phyloP scores from a whole-genome alignment of 2,888 invertebrate species.

The Melolontha melolontha region DNA sequence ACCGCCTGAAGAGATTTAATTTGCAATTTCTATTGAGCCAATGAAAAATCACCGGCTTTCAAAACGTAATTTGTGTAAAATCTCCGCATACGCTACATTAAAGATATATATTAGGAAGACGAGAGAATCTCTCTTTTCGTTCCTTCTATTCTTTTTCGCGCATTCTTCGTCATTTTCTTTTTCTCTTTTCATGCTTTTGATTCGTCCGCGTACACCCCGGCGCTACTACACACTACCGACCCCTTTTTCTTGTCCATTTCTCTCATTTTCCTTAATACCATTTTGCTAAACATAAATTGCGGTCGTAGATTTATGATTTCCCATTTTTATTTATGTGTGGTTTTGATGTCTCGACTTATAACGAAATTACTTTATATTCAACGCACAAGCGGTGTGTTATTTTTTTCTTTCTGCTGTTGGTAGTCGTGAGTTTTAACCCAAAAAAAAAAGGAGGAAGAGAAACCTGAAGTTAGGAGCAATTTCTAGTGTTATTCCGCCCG shows the following conservation, averaged over 20 bases:
- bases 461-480: background rate
- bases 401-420: conserved; percentile 9
- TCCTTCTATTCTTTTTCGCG: background rate
- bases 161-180: no score
- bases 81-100: conserved; percentile 11
- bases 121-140: background rate
- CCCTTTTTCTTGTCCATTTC: conserved; percentile 23
- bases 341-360: conserved; percentile 32
- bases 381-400: conserved; percentile 20
- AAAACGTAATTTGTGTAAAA: conserved; percentile 30
- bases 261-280: conserved; percentile 20
- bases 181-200: no score
- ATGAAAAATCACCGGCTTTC: conserved; percentile 33
- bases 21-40: conserved; percentile 34
- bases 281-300: conserved; percentile 38
- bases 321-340: conserved; percentile 34
- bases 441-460: conserved; percentile 1
- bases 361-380: conserved; percentile 33
- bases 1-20: conserved; percentile 24
- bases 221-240: background rate
- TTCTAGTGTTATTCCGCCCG: conserved; percentile 15
- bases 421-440: background rate
- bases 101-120: no score
- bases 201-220: no score
- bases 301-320: conserved; percentile 20